phyloP scores from a whole-genome alignment of 2,797 vertebrate species.

The Crenuchus spilurus region DNA sequence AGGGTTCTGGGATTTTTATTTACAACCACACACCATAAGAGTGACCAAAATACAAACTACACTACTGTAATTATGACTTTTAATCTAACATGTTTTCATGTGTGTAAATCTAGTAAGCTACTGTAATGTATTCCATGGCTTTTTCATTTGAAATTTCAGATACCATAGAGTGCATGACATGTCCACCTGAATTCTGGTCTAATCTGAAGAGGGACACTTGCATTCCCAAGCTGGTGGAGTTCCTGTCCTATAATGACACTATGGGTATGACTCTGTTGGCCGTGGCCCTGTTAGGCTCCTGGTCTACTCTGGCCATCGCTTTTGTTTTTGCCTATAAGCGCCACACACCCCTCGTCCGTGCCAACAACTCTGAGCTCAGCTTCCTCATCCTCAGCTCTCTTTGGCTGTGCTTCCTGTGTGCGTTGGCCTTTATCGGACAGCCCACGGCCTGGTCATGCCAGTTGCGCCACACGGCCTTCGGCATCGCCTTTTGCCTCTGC shows the following conservation, averaged over 20 bases:
- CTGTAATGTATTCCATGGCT: no score
- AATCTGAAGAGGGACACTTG: slow-evolving; percentile 72
- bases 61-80: no score
- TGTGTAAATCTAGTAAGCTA: no score
- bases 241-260: slow-evolving; percentile 76
- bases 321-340: slow-evolving; percentile 71
- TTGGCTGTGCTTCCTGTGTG: slow-evolving; percentile 80
- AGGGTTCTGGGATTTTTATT: no score
- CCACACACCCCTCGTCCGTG: slow-evolving; percentile 74
- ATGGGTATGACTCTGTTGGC: slow-evolving; percentile 74
- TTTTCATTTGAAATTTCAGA: slow-evolving; percentile 63
- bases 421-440: slow-evolving; percentile 77
- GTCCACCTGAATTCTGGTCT: slow-evolving; percentile 81
- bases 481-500: slow-evolving; percentile 79
- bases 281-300: slow-evolving; percentile 74
- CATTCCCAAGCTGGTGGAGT: slow-evolving; percentile 78
- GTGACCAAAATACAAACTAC: no score
- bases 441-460: slow-evolving; percentile 82
- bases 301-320: slow-evolving; percentile 68
- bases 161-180: slow-evolving; percentile 78
- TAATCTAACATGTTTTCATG: no score
- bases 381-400: slow-evolving; percentile 81
- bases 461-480: slow-evolving; percentile 79
- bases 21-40: no score
- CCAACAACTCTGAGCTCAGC: slow-evolving; percentile 82